These are phyloP conservation scores for Zygogramma bicolorata DNA, from an alignment of 2,888 invertebrate genomes.

Conservation along the genomic window DNA sequence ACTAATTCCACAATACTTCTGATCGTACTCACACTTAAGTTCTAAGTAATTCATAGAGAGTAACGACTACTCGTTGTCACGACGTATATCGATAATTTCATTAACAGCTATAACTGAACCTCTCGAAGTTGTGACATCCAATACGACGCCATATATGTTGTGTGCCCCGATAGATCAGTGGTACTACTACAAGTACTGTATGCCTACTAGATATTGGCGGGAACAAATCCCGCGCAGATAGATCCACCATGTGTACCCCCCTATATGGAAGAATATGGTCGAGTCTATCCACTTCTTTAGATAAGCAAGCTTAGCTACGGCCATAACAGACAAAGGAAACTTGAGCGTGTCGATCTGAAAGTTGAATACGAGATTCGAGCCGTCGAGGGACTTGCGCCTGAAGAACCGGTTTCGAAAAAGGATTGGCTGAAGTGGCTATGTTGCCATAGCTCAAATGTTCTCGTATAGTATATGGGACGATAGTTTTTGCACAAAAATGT, in stretches of 20 bases:
- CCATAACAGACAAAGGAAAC: constrained; percentile 12
- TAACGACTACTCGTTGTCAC: background rate
- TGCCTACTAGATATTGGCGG: constrained; percentile 19
- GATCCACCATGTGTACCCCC: constrained; percentile 4
- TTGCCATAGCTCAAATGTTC: constrained; percentile 24
- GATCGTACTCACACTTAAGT: background rate
- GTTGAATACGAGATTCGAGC: constrained; percentile 24
- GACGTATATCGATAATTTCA: background rate
- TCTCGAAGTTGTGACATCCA: background rate
- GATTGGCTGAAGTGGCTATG: constrained; percentile 22
- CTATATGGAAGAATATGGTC: constrained; percentile 19
- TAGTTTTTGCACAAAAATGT: too few relatives aligned
- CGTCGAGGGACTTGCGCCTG: constrained; percentile 23
- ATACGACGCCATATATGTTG: background rate
- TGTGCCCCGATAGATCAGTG: background rate
- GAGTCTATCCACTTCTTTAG: constrained; percentile 16
- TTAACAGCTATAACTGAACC: background rate
- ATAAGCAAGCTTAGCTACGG: background rate
- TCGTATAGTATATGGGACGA: too few relatives aligned
- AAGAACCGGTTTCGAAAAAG: constrained; percentile 39
- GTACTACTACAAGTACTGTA: background rate
- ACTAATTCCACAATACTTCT: background rate
- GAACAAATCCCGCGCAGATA: constrained; percentile 24
- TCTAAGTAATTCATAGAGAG: background rate
- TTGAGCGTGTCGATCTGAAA: constrained; percentile 12